These are phyloP conservation scores for Brachionus sp. DNA, from an alignment of 1,140 invertebrate species.

Conservation along the genomic window DNA sequence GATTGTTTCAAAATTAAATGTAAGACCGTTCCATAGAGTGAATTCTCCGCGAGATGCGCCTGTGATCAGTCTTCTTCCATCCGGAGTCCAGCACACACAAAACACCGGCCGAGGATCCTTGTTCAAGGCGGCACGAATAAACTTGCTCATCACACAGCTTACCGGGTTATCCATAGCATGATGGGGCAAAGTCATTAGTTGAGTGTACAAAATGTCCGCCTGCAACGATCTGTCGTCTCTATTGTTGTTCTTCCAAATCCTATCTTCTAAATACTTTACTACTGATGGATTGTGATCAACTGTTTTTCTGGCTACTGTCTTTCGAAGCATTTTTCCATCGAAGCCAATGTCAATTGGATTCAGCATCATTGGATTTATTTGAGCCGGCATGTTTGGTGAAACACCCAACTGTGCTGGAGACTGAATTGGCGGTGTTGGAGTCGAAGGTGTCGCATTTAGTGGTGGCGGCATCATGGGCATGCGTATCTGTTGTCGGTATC, in stretches of 20 bases:
- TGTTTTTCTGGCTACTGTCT: conserved; percentile 93
- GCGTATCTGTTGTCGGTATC: conserved; percentile 15
- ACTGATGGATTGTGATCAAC: conserved; percentile 97
- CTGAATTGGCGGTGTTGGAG: background rate
- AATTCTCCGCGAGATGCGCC: conserved; percentile 98
- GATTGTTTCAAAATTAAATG: conserved; percentile 99
- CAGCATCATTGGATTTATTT: conserved; percentile 17
- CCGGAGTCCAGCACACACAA: conserved; percentile 96
- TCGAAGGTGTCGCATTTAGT: background rate
- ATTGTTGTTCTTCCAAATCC: background rate
- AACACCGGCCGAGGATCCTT: conserved; percentile 99
- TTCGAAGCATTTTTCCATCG: conserved; percentile 88
- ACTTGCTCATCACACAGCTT: conserved; percentile 89
- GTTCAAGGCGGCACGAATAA: conserved; percentile 97
- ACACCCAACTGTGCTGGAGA: background rate
- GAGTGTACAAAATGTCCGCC: conserved; percentile 45
- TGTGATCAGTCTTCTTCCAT: conserved; percentile 91
- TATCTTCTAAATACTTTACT: conserved; percentile 72
- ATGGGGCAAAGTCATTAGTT: conserved; percentile 72
- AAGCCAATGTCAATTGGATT: conserved; percentile 65
- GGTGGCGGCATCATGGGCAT: background rate
- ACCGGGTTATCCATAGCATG: conserved; percentile 88
- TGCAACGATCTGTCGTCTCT: background rate
- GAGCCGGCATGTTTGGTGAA: background rate
- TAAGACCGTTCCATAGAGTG: conserved; percentile 98